These are phyloP conservation scores for Probosciger aterrimus DNA, from an alignment of 2,113 vertebrate species.

Conservation along the genomic window DNA sequence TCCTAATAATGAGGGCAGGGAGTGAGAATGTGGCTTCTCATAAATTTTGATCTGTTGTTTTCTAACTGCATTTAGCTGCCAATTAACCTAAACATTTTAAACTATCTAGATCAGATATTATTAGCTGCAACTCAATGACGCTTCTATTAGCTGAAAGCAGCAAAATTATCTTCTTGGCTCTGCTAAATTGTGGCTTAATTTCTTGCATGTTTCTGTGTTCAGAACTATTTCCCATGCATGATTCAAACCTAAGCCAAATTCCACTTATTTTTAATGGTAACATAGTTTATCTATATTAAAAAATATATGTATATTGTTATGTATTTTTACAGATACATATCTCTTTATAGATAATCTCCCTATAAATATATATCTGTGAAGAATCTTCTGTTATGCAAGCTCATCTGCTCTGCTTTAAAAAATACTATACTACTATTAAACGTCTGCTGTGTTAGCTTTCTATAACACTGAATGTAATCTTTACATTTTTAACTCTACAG, in stretches of 20 bases:
- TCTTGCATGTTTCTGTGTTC: background rate
- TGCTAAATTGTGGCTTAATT: slow-evolving; percentile 18
- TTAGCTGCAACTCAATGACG: background rate
- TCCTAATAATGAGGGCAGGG: background rate
- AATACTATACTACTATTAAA: background rate
- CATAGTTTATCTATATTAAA: background rate
- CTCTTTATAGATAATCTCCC: background rate
- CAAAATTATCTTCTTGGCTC: background rate
- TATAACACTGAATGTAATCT: background rate
- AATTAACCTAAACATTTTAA: slow-evolving; percentile 21
- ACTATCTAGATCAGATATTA: background rate
- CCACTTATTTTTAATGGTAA: background rate
- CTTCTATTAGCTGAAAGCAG: slow-evolving; percentile 20
- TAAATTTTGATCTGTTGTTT: background rate
- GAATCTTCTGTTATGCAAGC: background rate
- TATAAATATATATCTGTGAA: background rate
- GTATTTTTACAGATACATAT: too few relatives aligned
- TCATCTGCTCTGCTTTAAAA: background rate
- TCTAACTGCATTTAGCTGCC: background rate
- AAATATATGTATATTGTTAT: background rate
- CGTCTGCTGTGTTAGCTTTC: background rate
- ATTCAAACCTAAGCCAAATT: background rate
- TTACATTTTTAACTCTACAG: background rate
- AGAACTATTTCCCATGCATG: background rate
- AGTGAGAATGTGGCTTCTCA: background rate